phyloP scores from a whole-genome alignment of 2,113 vertebrate species.

The Salvelinus sp. region DNA sequence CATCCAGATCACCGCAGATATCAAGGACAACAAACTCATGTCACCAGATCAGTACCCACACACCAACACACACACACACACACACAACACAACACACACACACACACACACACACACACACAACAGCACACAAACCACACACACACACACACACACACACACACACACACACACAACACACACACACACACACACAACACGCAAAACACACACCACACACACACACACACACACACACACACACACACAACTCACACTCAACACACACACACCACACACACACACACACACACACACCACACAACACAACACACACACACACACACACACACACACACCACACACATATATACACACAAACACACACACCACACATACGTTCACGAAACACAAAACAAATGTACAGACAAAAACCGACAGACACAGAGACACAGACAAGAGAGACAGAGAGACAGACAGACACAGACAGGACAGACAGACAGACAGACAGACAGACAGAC shows the following conservation, averaged over 20 bases:
- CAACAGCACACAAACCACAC: not conserved
- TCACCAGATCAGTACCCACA: slow-evolving; percentile 42
- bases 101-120: not conserved
- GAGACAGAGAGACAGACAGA: too few species aligned
- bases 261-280: not conserved
- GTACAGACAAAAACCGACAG: too few species aligned
- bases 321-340: not conserved
- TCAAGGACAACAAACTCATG: slow-evolving; percentile 79
- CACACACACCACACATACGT: too few species aligned
- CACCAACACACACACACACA: slow-evolving; percentile 38
- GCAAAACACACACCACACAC: too few species aligned
- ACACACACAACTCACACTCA: slow-evolving; percentile 31
- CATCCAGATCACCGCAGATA: slow-evolving; percentile 87
- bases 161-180: too few species aligned
- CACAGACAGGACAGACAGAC: too few species aligned
- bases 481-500: too few species aligned
- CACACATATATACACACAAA: too few species aligned
- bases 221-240: not conserved
- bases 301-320: slow-evolving; percentile 31
- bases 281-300: too few species aligned
- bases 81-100: not conserved
- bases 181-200: too few species aligned
- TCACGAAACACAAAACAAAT: too few species aligned
- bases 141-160: slow-evolving; percentile 33
- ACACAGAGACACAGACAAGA: too few species aligned